Evolutionary conservation across 2,888 invertebrate species (phyloP).

Genomic region (Acronicta psi): DNA sequence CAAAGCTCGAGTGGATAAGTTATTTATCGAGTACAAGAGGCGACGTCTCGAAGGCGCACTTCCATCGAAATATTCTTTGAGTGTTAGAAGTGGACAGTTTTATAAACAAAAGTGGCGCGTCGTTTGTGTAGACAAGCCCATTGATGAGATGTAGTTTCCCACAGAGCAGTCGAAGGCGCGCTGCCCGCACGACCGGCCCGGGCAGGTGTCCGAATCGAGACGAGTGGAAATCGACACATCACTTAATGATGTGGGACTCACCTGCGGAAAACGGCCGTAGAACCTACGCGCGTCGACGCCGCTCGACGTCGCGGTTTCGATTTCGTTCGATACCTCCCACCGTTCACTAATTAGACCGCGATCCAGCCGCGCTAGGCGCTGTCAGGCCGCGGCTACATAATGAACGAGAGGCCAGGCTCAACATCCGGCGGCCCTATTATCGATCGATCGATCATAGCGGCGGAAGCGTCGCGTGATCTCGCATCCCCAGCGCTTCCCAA

Average conservation of each 20-base stretch:
- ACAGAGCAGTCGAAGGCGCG: conserved; percentile 67
- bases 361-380: conserved; percentile 66
- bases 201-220: conserved; percentile 78
- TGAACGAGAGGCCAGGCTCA: conserved; percentile 63
- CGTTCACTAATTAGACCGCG: conserved; percentile 68
- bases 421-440: conserved; percentile 70
- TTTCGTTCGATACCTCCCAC: conserved; percentile 71
- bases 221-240: conserved; percentile 72
- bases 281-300: conserved; percentile 61
- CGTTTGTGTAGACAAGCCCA: conserved; percentile 77
- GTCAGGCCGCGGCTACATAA: conserved; percentile 66
- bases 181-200: conserved; percentile 64
- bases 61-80: conserved; percentile 74
- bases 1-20: conserved; percentile 62
- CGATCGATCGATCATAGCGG: conserved; percentile 71
- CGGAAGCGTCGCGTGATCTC: conserved; percentile 75
- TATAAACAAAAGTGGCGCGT: conserved; percentile 83
- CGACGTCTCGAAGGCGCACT: conserved; percentile 66
- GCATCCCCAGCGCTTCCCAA: conserved; percentile 72
- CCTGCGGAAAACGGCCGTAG: conserved; percentile 71
- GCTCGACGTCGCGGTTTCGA: conserved; percentile 70
- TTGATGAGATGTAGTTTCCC: conserved; percentile 83
- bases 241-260: conserved; percentile 69
- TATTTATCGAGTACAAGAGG: conserved; percentile 78
- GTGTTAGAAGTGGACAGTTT: conserved; percentile 86